A percentile compares a stretch with the other conserved stretches of the same genome.
phyloP scores from a whole-genome alignment of 2,113 vertebrate species.

The Colinus virginianus region DNA sequence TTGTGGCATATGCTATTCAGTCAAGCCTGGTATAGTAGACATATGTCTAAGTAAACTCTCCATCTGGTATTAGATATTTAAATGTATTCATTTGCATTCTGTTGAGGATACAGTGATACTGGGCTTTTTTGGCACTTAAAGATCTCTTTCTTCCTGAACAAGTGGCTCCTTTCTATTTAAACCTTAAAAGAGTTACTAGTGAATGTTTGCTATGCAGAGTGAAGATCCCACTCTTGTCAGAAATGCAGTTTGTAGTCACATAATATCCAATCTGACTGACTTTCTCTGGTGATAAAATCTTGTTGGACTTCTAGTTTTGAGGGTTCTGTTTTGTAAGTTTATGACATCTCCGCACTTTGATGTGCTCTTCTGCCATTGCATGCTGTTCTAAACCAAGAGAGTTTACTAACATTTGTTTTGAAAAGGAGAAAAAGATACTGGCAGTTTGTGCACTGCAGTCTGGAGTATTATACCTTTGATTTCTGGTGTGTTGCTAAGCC shows the following conservation, averaged over 20 bases:
- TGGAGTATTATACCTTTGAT: background rate
- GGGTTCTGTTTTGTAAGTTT: background rate
- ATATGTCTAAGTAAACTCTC: constrained; percentile 17
- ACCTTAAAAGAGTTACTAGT: background rate
- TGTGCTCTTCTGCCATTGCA: background rate
- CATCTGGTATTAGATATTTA: constrained; percentile 27
- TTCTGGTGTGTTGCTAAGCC: background rate
- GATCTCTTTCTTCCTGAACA: background rate
- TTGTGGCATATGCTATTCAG: constrained; percentile 30
- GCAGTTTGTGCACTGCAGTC: background rate
- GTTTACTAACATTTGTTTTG: background rate
- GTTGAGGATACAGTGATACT: background rate
- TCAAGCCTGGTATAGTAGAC: constrained; percentile 15
- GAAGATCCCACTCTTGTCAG: background rate
- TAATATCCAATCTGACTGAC: background rate
- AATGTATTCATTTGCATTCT: constrained; percentile 27
- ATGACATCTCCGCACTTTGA: background rate
- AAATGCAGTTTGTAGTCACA: background rate
- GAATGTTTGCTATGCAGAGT: background rate
- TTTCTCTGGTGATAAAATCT: background rate
- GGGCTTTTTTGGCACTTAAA: background rate
- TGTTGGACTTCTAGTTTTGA: background rate
- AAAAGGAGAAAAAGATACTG: background rate
- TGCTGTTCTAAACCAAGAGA: background rate
- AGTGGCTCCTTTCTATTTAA: background rate